Base-by-base conservation (phyloP, 2,888 invertebrate genomes). In the Calameuta filiformis region DNA sequence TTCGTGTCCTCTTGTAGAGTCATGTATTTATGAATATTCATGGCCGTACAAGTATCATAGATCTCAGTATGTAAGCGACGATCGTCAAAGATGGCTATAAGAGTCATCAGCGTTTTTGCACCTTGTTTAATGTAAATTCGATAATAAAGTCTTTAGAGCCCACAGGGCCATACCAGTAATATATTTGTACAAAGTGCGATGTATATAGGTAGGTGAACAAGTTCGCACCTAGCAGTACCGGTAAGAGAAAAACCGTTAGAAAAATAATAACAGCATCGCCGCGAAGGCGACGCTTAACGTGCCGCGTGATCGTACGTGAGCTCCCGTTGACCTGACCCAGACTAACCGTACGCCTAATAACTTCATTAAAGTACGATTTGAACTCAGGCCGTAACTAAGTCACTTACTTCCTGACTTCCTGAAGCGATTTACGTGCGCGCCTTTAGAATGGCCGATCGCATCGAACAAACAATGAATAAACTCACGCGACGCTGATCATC, bases 321-420 rank as follows among this genome's bases (percentile, higher is more conserved):
- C 78, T 71, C 69, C 40, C 34, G 34, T 71, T 75, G 75, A 78
- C 78, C 78, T 78, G 78, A 78, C 78, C 78, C 73, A 78, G 76
- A 79, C 75, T 79, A 78, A 77, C 77, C 76, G 77, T 73, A 76
- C 78, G 79, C 77, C 77, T 79, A 80, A 82, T 83, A 83, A 83
- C 81, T 83, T 79, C 76, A 82, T 82, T 84, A 80, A 81, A 80
- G 83, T 83, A 80, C 81, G 79, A 80, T 79, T 79, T 34, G 56
- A 23, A 56, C 56, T 56, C 56, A 23, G 6, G 1, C 15, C 23
- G 9, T 56, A 56, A 56, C 56, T 23, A 56, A 56, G 9, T 9
- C 56, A 56, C 56, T 56, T 56, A 56, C 56, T 56, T 56, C 23
- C 56, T 56, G 56, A 56, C 56, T 56, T 56, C 56, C 56, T 56